Evolutionary conservation across 2,888 invertebrate species (phyloP), one percentile per base, ranked within the genome.

Genomic region (Stenodera caucasica): DNA sequence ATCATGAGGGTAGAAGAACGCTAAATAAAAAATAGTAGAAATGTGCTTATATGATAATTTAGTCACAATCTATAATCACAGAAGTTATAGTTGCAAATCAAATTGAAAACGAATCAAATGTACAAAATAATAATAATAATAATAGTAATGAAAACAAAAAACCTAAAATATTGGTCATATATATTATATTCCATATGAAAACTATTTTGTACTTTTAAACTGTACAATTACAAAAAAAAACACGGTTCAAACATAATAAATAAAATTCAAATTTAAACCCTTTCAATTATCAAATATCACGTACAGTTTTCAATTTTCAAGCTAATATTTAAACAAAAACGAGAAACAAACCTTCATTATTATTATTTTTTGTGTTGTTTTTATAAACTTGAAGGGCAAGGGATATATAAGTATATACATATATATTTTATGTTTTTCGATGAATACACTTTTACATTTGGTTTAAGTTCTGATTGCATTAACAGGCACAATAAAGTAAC

Each of bases 401-500:
- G 66, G 65, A 49, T 64, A 65, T 58, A 63, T 64, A 66, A 61
- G 56, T 52, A 52, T 35, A 52, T 55, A 67, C 63, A 68, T 65
- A 68, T 58, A 66, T 45, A 45, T 23, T 2, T 45, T 45, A 5
- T 45, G 5, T 70, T 70, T 66, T 72, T 73, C 72, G 74, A 74
- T 75, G 73, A 73, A 73, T 75, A 75, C 71, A 73, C 65, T 71
- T 69, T 70, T 68, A 68, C 70, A 72, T 74, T 75, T 69, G 70
- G 71, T 71, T 70, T 72, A 67, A 69, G 65, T 73, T 75, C 68
- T 72, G 76, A 76, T 76, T 75, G 75, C 72, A 73, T 70, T 74
- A 75, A 76, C 77, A 78, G 78, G 78, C 78, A 78, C 78, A 74
- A 75, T 76, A 76, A 78, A 77, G 77, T 77, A 77, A 77, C 75